Conservation (phyloP, 2,797 vertebrate genomes). For the Pseudomugil tenellus region DNA sequence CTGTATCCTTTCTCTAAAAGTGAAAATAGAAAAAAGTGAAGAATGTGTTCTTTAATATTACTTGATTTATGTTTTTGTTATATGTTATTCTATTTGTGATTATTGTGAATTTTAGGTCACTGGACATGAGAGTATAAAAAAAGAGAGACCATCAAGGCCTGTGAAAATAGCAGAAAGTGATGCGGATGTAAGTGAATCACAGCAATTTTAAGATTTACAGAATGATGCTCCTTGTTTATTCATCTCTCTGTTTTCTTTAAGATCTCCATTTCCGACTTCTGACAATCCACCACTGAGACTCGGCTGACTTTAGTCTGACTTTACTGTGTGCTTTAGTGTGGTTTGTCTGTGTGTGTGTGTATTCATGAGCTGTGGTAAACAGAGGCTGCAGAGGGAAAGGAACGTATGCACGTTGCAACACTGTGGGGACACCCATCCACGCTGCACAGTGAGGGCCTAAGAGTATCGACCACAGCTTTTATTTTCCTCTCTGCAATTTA, state of each 20-base stretch:
- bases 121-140: conserved; percentile 89
- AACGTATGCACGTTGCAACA: conserved; percentile 68
- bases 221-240: conserved; percentile 55
- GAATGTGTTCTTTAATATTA: background rate
- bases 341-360: conserved; percentile 47
- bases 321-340: conserved; percentile 55
- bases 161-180: conserved; percentile 97
- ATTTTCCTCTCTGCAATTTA: conserved; percentile 83
- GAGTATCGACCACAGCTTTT: conserved; percentile 79
- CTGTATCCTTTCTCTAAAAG: conserved; percentile 23
- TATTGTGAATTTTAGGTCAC: conserved; percentile 86
- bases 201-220: conserved; percentile 46
- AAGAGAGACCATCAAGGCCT: conserved; percentile 88
- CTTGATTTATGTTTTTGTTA: conserved; percentile 25
- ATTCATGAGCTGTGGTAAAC: conserved; percentile 76
- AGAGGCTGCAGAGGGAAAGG: conserved; percentile 66
- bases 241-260: conserved; percentile 46
- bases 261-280: conserved; percentile 57
- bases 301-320: conserved; percentile 61
- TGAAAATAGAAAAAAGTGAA: conserved; percentile 10
- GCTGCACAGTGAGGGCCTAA: conserved; percentile 70
- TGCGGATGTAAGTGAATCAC: conserved; percentile 90
- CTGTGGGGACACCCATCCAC: conserved; percentile 76
- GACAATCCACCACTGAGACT: conserved; percentile 64
- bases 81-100: conserved; percentile 30